Evolutionary conservation across 2,797 vertebrate species (phyloP).

Genomic region (Lithobates pipiens): DNA sequence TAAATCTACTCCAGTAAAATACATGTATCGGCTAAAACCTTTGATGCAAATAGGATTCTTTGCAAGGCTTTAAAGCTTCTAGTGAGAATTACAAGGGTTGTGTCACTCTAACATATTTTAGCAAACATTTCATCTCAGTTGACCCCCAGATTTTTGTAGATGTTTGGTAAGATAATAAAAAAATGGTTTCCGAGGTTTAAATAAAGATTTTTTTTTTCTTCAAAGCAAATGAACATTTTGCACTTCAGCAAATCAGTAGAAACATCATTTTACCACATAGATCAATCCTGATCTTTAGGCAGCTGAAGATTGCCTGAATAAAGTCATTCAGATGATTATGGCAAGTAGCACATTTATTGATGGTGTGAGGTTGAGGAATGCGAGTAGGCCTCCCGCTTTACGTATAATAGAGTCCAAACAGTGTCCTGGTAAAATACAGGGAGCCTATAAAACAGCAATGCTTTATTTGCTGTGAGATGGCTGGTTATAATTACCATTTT

Average conservation of each 20-base stretch:
- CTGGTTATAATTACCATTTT: slow-evolving; percentile 82
- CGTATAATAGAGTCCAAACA: slow-evolving; percentile 73
- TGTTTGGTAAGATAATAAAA: slow-evolving; percentile 3
- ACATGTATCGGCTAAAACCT: slow-evolving; percentile 10
- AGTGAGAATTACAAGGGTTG: not conserved
- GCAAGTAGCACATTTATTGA: slow-evolving; percentile 81
- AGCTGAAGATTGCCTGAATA: slow-evolving; percentile 80
- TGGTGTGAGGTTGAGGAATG: slow-evolving; percentile 77
- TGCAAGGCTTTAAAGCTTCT: not conserved
- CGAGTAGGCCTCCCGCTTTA: slow-evolving; percentile 72
- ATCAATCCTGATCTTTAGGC: slow-evolving; percentile 80
- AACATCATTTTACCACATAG: slow-evolving; percentile 76
- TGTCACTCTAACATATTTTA: not conserved
- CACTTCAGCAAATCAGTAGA: slow-evolving; percentile 78
- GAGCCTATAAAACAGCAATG: slow-evolving; percentile 84
- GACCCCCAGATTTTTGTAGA: not conserved
- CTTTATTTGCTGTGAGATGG: slow-evolving; percentile 82
- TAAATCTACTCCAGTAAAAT: slow-evolving; percentile 34
- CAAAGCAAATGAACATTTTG: slow-evolving; percentile 77
- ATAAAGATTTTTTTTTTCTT: slow-evolving; percentile 74
- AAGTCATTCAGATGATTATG: slow-evolving; percentile 82
- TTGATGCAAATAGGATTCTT: slow-evolving; percentile 28
- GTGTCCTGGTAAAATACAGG: slow-evolving; percentile 77
- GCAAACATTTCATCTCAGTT: not conserved
- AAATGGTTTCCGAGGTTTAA: slow-evolving; percentile 62